Base-by-base conservation (phyloP, 30 jellyfish, hydroid and myxozoan genomes). In the Mastigias papua region DNA sequence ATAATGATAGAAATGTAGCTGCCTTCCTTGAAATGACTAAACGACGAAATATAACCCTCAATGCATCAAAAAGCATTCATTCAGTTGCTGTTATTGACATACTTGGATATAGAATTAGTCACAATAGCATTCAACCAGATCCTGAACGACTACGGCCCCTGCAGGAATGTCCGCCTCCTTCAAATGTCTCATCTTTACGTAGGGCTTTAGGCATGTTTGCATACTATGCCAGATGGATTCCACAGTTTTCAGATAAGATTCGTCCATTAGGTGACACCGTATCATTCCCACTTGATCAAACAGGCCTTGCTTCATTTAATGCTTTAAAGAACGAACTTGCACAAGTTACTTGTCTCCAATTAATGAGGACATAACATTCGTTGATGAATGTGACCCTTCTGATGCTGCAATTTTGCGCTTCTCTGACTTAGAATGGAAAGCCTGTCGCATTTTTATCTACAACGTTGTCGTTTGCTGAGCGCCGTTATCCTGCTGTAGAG, bases 171-270 rank as follows among this genome's bases (percentile, higher is more conserved):
- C 89, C 92, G 60, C 95, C 94, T 13, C 97, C 97, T 80, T 61
- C 84, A 54, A 82, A 82, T 84, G 87, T 37, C 73, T 28, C 93
- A 7, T 69, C 88, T 20, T 34, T 81, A 42, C 93, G 54, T 48
- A 65, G 88, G 34, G 84, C 84, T 30, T 77, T 89, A 46, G 93
- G 97, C 51, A 89, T 89, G 97, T 87, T 87, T 58, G 87, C 96
- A 50, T 89, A 89, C 60, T 89, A 80, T 68, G 80, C 88, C 51
- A 88, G 66, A 87, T 88, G 96, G 96, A 88, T 79, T 68, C 96
- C 93, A 48, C 81, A 74, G 50, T 16, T 22, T n/a, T n/a, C n/a
- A n/a, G n/a, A n/a, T n/a, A n/a, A n/a, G n/a, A n/a, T n/a, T n/a
- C n/a, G n/a, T n/a, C n/a, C n/a, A n/a, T n/a, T n/a, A n/a, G n/a